Evolutionary conservation across 2,888 invertebrate genomes (phyloP).

Genomic region (Nemurella pictetii): DNA sequence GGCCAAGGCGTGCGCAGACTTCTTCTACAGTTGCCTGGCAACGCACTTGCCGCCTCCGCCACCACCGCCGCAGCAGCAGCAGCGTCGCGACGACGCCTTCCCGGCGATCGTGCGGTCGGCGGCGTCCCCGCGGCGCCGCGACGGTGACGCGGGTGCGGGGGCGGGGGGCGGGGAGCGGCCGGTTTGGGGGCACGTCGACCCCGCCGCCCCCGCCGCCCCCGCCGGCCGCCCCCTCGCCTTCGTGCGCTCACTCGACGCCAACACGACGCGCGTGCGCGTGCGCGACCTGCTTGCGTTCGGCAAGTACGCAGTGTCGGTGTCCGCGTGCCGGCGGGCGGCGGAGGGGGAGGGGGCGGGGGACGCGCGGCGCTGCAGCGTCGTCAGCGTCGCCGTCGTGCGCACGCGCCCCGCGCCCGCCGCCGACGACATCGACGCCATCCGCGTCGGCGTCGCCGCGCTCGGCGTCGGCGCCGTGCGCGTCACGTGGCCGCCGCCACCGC

Average conservation of each 20-base stretch:
- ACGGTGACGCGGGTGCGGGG: no score
- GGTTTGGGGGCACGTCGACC: neutral
- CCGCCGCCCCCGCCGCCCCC: no score
- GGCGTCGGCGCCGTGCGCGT: slow-evolving; percentile 45
- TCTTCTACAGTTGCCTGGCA: neutral
- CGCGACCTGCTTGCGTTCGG: slow-evolving; percentile 60
- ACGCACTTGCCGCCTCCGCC: slow-evolving; percentile 8
- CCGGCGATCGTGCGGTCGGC: no score
- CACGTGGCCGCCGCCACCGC: slow-evolving; percentile 61
- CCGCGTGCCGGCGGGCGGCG: slow-evolving; percentile 58
- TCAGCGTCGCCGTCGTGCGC: slow-evolving; percentile 54
- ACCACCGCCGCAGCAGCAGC: no score
- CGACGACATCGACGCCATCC: slow-evolving; percentile 51
- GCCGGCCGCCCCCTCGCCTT: no score
- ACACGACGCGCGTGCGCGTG: slow-evolving; percentile 44
- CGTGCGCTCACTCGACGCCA: slow-evolving; percentile 29
- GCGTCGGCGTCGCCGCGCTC: slow-evolving; percentile 46
- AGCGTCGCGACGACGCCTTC: no score
- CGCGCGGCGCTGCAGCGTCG: slow-evolving; percentile 55
- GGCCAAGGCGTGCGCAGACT: slow-evolving; percentile 37
- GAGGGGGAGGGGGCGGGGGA: no score
- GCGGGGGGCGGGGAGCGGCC: no score
- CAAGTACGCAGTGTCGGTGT: slow-evolving; percentile 61
- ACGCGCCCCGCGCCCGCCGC: slow-evolving; percentile 54
- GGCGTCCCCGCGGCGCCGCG: no score